phyloP scores from a whole-genome alignment of 1,140 invertebrate genomes.

The Drosophila ambigua region DNA sequence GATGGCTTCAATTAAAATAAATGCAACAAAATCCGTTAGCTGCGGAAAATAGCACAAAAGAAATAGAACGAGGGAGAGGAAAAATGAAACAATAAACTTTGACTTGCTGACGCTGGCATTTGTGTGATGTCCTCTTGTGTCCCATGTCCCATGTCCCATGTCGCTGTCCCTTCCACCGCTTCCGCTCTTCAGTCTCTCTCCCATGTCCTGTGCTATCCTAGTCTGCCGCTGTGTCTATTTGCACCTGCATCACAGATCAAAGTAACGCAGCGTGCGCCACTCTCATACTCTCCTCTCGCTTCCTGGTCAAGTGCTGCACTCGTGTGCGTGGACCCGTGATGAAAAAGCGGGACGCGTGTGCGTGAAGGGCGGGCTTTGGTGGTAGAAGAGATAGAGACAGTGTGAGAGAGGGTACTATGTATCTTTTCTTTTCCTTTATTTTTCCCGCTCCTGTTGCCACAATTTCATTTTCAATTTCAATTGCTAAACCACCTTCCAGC shows the following conservation, averaged over 20 bases:
- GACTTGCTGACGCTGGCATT: constrained; percentile 62
- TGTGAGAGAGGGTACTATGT: neutral
- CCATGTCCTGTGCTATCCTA: neutral
- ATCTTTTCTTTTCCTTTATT: constrained; percentile 21
- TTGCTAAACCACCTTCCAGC: constrained; percentile 47
- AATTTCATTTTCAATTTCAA: constrained; percentile 78
- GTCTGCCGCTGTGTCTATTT: constrained; percentile 40
- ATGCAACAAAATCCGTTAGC: constrained; percentile 49
- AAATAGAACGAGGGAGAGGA: neutral
- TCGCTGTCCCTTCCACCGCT: neutral
- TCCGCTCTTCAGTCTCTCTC: too few relatives aligned
- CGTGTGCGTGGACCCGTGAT: constrained; percentile 63
- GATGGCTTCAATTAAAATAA: constrained; percentile 48
- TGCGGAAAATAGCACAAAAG: constrained; percentile 17
- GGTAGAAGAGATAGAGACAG: neutral
- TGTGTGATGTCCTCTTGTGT: constrained; percentile 28
- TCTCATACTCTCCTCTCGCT: neutral
- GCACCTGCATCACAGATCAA: constrained; percentile 68
- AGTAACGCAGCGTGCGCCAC: constrained; percentile 37
- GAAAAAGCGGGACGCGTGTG: constrained; percentile 66
- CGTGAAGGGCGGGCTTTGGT: constrained; percentile 1
- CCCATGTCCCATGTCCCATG: constrained; percentile 20
- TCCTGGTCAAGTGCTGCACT: constrained; percentile 61
- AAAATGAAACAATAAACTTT: constrained; percentile 57
- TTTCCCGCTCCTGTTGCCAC: constrained; percentile 34